These are phyloP conservation scores for Eclectus roratus DNA, from an alignment of 2,113 vertebrate species.

Conservation along the genomic window DNA sequence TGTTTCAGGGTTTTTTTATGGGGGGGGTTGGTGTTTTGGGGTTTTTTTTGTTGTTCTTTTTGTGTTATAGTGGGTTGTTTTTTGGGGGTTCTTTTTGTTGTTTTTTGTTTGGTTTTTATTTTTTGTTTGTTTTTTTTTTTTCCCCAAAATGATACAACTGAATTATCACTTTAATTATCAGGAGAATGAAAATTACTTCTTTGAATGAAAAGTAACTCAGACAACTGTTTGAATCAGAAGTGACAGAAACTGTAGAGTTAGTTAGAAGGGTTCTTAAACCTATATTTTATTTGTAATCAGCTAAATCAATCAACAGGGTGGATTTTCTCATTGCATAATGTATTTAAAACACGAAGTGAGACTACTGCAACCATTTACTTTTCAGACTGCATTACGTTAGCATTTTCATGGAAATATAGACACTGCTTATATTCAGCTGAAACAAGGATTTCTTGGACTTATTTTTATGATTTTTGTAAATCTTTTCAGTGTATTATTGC, in stretches of 20 bases:
- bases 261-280: background rate
- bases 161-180: background rate
- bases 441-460: background rate
- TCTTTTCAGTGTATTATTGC: background rate
- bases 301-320: background rate
- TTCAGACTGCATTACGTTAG: background rate
- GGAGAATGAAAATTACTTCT: background rate
- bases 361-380: background rate
- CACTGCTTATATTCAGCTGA: background rate
- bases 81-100: too few relatives aligned
- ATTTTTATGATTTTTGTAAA: background rate
- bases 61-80: background rate
- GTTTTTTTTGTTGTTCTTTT: background rate
- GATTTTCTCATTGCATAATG: conserved; percentile 16
- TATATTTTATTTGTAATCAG: background rate
- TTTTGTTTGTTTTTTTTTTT: background rate
- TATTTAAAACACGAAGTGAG: conserved; percentile 2
- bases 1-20: background rate
- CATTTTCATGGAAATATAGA: conserved; percentile 15
- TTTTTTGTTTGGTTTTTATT: too few relatives aligned
- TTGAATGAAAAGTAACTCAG: background rate
- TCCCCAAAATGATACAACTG: background rate
- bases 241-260: background rate
- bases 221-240: background rate
- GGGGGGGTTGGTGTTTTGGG: too few relatives aligned